Base-by-base conservation (phyloP, 2,888 invertebrate genomes). In the Conomelus anceps region DNA sequence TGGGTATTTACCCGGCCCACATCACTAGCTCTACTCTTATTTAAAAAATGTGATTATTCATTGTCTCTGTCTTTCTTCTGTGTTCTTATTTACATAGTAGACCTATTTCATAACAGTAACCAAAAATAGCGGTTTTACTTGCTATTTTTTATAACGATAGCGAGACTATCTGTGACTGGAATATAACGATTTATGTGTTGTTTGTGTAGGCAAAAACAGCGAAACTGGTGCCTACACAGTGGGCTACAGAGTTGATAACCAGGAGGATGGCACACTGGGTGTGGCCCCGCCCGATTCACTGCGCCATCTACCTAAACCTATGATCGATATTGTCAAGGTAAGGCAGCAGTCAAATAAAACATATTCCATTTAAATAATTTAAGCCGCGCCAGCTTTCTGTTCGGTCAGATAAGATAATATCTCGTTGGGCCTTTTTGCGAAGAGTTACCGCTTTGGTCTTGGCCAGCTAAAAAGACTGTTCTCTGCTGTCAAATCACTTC, bases 171-270 rank as follows among this genome's bases (percentile, higher is more conserved):
- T n/a, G n/a, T n/a, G n/a, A n/a, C n/a, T n/a, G n/a, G n/a, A n/a
- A n/a, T n/a, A n/a, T n/a, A n/a, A 13, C 11, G 11, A 20, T 1
- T 87, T 26, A 11, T 17, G 87, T 87, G 29, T 86, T 86, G 20
- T 22, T 85, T 29, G 29, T 22, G 34, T 90, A 93, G 93, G 93
- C 86, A 91, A 92, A 88, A 92, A 93, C 91, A 93, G 93, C n/a
- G 93, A 93, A 88, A 93, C 92, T 22, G 93, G 93, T 86, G 92
- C 93, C 91, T 92, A 92, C 89, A 93, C 94, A 22, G 94, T 95
- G 89, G 95, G 95, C 9, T 95, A 95, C 92, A 93, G 95, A 20
- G 92, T 94, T 90, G 94, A 94, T 85, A 93, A 93, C 89, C 94
- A 94, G 92, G 94, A 93, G 91, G 93, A 93, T 90, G 95, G 95